Evolutionary conservation across 2,797 vertebrate genomes (phyloP).

Genomic region (Acrossocheilus fasciatus): DNA sequence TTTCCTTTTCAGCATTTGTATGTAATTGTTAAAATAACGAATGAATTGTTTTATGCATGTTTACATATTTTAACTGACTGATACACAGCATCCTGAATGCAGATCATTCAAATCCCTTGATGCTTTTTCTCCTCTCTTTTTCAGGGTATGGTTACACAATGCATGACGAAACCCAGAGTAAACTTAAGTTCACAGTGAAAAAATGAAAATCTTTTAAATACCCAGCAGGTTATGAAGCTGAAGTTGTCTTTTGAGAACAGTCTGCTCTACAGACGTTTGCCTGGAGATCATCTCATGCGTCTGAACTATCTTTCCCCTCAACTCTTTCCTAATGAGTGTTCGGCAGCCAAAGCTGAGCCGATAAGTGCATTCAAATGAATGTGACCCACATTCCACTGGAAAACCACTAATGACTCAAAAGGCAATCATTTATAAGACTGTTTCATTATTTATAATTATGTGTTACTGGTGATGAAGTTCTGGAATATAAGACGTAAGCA

Average conservation of each 20-base stretch:
- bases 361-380: conserved; percentile 73
- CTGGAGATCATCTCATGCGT: conserved; percentile 21
- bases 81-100: neutral
- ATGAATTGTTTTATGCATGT: neutral
- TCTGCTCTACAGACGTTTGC: neutral
- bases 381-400: conserved; percentile 79
- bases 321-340: conserved; percentile 47
- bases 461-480: conserved; percentile 53
- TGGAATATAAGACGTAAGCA: conserved; percentile 24
- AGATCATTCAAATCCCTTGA: neutral
- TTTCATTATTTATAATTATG: conserved; percentile 82
- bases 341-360: conserved; percentile 31
- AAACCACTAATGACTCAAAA: conserved; percentile 72
- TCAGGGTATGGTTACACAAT: neutral
- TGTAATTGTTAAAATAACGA: neutral
- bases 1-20: neutral
- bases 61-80: neutral
- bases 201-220: conserved; percentile 13
- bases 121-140: neutral
- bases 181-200: conserved; percentile 3
- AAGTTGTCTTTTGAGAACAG: neutral
- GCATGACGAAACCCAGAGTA: conserved; percentile 20
- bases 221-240: conserved; percentile 5
- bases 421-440: conserved; percentile 76
- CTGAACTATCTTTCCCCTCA: conserved; percentile 30